Evolutionary conservation across 2,888 invertebrate genomes (phyloP).

Genomic region (Agrenia bidenticulata): DNA sequence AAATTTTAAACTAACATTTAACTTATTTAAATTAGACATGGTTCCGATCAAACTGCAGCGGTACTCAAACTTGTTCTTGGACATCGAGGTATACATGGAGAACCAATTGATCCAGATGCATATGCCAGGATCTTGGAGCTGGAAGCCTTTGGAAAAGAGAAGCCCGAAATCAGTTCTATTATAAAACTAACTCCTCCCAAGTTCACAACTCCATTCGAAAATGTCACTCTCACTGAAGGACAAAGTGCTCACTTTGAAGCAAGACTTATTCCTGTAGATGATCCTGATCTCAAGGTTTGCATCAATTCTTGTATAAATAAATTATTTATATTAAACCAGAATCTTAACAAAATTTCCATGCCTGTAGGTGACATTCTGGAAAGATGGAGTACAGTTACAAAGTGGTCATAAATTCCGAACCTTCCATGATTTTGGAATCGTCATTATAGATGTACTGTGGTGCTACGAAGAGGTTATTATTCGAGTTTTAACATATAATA

Average conservation of each 20-base stretch:
- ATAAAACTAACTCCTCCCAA: slow-evolving; percentile 70
- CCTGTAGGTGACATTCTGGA: slow-evolving; percentile 88
- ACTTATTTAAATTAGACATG: slow-evolving; percentile 61
- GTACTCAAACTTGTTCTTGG: slow-evolving; percentile 76
- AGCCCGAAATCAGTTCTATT: slow-evolving; percentile 61
- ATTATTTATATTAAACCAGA: too few relatives aligned
- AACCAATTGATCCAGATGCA: slow-evolving; percentile 87
- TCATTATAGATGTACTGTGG: slow-evolving; percentile 90
- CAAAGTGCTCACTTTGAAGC: slow-evolving; percentile 78
- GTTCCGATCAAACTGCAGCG: slow-evolving; percentile 85
- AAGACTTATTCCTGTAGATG: slow-evolving; percentile 81
- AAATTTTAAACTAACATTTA: neutral
- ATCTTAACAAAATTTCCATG: too few relatives aligned
- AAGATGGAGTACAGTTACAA: slow-evolving; percentile 86
- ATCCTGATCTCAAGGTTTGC: slow-evolving; percentile 80
- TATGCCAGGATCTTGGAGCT: slow-evolving; percentile 82
- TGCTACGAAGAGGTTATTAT: slow-evolving; percentile 83
- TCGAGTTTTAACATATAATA: neutral
- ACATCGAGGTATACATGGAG: slow-evolving; percentile 80
- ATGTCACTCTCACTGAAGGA: slow-evolving; percentile 85
- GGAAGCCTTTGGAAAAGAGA: slow-evolving; percentile 67
- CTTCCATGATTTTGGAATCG: slow-evolving; percentile 96
- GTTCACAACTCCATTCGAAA: slow-evolving; percentile 82
- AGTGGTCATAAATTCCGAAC: slow-evolving; percentile 95
- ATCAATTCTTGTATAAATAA: too few relatives aligned